phyloP scores from a whole-genome alignment of 92 coral and sea anemone species.

The Palythoa caribaeorum region DNA sequence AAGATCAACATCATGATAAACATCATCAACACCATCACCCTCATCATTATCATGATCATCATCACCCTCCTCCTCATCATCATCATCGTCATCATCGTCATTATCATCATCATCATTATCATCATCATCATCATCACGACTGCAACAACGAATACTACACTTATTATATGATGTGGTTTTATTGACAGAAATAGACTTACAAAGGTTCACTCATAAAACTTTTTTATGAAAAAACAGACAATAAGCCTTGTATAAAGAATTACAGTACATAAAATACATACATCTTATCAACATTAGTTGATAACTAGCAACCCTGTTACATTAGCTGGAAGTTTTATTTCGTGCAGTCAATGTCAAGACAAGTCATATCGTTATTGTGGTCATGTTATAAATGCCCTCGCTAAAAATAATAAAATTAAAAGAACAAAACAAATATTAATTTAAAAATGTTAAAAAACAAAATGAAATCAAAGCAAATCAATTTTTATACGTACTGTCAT shows the following conservation, averaged over 20 bases:
- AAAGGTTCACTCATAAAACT: too few relatives aligned
- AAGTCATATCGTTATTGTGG: neutral
- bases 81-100: neutral
- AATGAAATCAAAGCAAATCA: constrained; percentile 29
- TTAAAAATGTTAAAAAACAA: constrained; percentile 4
- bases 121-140: neutral
- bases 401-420: neutral
- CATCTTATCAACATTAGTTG: too few relatives aligned
- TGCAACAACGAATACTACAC: too few relatives aligned
- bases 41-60: neutral
- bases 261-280: too few relatives aligned
- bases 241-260: too few relatives aligned
- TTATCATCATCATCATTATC: neutral
- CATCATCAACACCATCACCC: neutral
- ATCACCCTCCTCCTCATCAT: neutral
- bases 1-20: neutral
- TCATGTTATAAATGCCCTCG: neutral
- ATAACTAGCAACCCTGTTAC: too few relatives aligned
- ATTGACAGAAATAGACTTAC: too few relatives aligned
- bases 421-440: constrained; percentile 14
- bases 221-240: neutral
- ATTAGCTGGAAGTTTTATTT: too few relatives aligned
- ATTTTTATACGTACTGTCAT: constrained; percentile 89
- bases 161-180: too few relatives aligned
- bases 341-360: too few relatives aligned